A percentile compares a stretch with the other conserved stretches of the same genome.
These are phyloP conservation scores for Zosterops borbonicus DNA, from an alignment of 2,113 vertebrate species.

Conservation along the genomic window DNA sequence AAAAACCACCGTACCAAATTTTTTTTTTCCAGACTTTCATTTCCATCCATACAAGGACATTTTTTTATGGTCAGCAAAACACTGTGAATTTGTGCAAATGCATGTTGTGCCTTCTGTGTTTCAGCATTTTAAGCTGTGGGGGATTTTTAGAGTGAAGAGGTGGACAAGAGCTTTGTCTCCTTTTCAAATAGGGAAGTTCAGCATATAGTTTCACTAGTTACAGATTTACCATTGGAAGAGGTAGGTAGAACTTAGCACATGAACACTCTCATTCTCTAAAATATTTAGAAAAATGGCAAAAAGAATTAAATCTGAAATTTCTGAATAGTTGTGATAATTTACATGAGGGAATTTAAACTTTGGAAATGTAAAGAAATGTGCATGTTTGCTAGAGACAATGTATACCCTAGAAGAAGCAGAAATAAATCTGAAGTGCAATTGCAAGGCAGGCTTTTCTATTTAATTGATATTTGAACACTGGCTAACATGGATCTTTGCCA, in stretches of 20 bases:
- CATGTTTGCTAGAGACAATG: neutral
- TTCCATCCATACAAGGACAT: neutral
- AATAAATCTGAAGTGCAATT: slow-evolving; percentile 57
- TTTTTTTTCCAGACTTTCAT: neutral
- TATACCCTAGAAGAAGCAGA: slow-evolving; percentile 28
- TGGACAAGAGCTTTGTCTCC: neutral
- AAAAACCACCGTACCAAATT: neutral
- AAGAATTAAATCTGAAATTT: neutral
- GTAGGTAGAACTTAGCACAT: neutral
- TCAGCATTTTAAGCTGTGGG: neutral
- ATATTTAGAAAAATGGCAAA: neutral
- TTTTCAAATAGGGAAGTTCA: neutral
- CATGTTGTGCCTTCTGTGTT: neutral
- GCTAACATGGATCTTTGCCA: slow-evolving; percentile 50
- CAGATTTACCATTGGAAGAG: neutral
- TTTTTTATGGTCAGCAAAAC: neutral
- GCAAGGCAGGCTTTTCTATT: slow-evolving; percentile 42
- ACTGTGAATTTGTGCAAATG: neutral
- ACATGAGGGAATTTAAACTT: neutral
- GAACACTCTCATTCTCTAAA: neutral
- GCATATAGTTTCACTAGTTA: neutral
- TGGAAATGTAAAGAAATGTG: neutral
- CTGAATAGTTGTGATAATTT: neutral
- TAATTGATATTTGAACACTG: slow-evolving; percentile 65
- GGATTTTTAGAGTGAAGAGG: slow-evolving; percentile 16